Evolutionary conservation across 2,888 invertebrate genomes (phyloP), one percentile per base, ranked within the genome.

Genomic region (Noctuana brunneofusca): DNA sequence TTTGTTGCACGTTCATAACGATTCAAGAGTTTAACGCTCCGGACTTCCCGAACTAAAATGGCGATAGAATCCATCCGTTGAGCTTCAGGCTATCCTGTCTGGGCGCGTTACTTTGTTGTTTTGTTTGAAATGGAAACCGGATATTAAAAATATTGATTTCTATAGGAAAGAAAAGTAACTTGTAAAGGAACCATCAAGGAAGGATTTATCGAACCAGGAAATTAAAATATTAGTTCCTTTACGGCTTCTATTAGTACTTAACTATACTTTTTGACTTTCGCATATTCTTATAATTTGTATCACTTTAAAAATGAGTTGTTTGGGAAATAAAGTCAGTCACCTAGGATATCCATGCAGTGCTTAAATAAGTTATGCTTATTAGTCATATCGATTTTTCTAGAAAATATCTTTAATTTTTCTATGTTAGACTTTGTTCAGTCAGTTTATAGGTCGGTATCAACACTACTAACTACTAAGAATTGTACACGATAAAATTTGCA

Each of bases 1-100:
- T 62, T 62, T 49, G 48, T 55, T 20, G 48, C 62, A 62, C 55
- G 62, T 62, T 38, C 62, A 24, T 49, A 20, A 48, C 54, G 54
- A 54, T 54, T 35, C 48, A 54, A 54, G 32, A 62, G 62, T 62
- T 62, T 62, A 62, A 55, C 48, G 62, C 41, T 41, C 62, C 62
- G 54, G 62, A 55, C 55, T 62, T 62, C 62, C 55, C 49, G 55
- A 41, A 55, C 62, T 62, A 20, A 55, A 62, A 62, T 55, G 62
- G 62, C 62, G 62, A 55, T 62, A 38, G 48, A 4, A 55, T 1
- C 49, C 62, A 62, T 62, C 62, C 55, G 54, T 55, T 62, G 55
- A 55, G 41, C 55, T 22, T 38, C 58, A 54, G n/a, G 20, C 49
- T 49, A 54, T 55, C 55, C 49, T 62, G 60, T 38, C 24, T 22